These are phyloP conservation scores for Lepidocyrtinus sp. DNA, from an alignment of 2,888 invertebrate genomes.

Conservation along the genomic window DNA sequence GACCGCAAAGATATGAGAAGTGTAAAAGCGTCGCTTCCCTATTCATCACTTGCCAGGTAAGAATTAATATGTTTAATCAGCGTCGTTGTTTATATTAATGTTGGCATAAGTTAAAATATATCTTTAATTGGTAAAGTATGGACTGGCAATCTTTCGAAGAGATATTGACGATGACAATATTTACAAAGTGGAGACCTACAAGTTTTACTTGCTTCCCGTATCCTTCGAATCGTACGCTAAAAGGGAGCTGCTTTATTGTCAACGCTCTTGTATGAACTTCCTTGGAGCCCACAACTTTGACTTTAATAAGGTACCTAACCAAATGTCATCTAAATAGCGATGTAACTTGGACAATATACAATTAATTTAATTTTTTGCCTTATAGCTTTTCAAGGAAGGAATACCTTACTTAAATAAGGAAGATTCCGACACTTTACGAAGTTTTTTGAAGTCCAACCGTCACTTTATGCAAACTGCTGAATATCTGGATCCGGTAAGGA, in stretches of 20 bases:
- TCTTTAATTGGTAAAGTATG: no score
- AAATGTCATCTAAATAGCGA: no score
- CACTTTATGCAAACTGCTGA: constrained; percentile 58
- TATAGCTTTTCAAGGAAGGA: constrained; percentile 80
- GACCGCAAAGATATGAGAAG: constrained; percentile 76
- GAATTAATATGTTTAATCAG: no score
- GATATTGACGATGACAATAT: constrained; percentile 76
- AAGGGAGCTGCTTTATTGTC: constrained; percentile 77
- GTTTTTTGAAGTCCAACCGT: constrained; percentile 53
- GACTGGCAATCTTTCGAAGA: constrained; percentile 79
- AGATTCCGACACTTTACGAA: constrained; percentile 39
- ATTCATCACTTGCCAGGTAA: constrained; percentile 63
- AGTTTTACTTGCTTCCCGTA: constrained; percentile 81
- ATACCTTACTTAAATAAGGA: constrained; percentile 78
- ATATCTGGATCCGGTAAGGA: constrained; percentile 41
- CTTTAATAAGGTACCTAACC: constrained; percentile 88
- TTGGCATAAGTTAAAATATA: no score
- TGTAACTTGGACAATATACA: no score
- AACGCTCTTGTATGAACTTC: constrained; percentile 76
- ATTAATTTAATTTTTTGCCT: no score
- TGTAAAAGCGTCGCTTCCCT: constrained; percentile 71
- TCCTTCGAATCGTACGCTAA: constrained; percentile 78
- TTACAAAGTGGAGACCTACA: constrained; percentile 78
- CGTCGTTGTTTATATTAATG: no score
- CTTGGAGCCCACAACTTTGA: constrained; percentile 72